Evolutionary conservation across 2,797 vertebrate genomes (phyloP), one percentile per base, ranked within the genome.

Genomic region (Gallinago solitaria): DNA sequence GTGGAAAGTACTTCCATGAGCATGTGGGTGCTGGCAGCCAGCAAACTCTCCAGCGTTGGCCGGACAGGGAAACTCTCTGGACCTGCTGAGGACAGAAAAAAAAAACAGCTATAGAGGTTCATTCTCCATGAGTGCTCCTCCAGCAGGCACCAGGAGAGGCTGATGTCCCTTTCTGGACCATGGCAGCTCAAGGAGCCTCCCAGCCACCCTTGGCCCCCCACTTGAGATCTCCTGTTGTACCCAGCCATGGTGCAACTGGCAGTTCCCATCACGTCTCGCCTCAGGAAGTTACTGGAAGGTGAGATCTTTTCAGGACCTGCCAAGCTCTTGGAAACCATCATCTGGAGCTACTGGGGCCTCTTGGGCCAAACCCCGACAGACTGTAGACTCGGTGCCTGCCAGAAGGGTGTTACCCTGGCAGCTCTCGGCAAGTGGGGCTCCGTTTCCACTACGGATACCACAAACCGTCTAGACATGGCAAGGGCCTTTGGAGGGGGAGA

Each of bases 1-100:
- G 98, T 96, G 83, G 99, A 99, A 57, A 99, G 98, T 93, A 98
- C 99, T 95, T 99, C 99, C 98, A 99, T 98, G 74, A 99, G 98
- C 96, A 99, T 98, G 89, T 99, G 99, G 89, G 98, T 98, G 97
- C 99, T 98, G 48, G 99, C 99, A 89, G 98, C 98, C 80, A 99
- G 98, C 60, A 99, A 98, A 96, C 98, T 99, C 96, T 99, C 99
- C 90, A 99, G 97, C 1, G 98, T 98, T 76, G 98, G 98, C 74
- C 98, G 97, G 15, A 98, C 87, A 1, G 78, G 89, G 33, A 95
- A 97, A 80, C 39, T 96, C 93, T 98, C 97, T 7, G 79, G 64
- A 86, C 91, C 98, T 98, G 91, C 23, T 63, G 35, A 70, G 30
- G 17, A 87, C 37, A 91, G 37, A 2, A 57, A 80, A 37, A 60